Evolutionary conservation across 1,140 invertebrate species (phyloP), one percentile per base, ranked within the genome.

Genomic region (Macrosteles quadrilineatus): DNA sequence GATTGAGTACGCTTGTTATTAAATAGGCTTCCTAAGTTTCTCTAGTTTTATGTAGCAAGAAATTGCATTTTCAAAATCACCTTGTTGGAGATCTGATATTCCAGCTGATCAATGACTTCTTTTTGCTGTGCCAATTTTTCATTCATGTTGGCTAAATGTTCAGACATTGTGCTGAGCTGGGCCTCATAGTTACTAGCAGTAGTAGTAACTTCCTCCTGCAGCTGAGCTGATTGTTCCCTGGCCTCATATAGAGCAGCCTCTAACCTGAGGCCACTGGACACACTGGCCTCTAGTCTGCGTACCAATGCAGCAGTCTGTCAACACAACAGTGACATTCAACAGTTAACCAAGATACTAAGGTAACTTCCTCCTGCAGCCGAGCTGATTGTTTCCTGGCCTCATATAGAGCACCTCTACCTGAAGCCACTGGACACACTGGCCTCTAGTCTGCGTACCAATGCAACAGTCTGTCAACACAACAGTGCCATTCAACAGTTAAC

Each of bases 131-230:
- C 86, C 27, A 97, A 84, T 81, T 94, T 94, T 73, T 96, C 94
- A 80, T 95, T 97, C 82, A 97, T 90, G 70, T 90, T 90, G 21
- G 94, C 95, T 73, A 97, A 85, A 84, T 97, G 94, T 80, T 97
- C 95, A 68, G 92, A 95, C 84, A 97, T 90, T 45, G 93, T 91
- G 73, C 89, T 92, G 53, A 97, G 85, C 80, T 97, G 95, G 65
- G 88, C 84, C 80, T 96, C 93, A 78, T 97, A 97, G 81, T 93
- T 96, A 70, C 87, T 82, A 25, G 88, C 87, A 1, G 91, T 93
- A 1, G 90, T 88, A 64, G 85, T 80, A 59, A 83, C 77, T 67
- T 87, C 85, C 77, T 87, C 85, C 77, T 83, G 71, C 3, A 78
- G 45, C 14, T 74, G 72, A 29, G 69, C 59, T 6, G 59, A 31